Evolutionary conservation across 2,797 vertebrate species (phyloP), one percentile per base, ranked within the genome.

Genomic region (Dallia pectoralis): DNA sequence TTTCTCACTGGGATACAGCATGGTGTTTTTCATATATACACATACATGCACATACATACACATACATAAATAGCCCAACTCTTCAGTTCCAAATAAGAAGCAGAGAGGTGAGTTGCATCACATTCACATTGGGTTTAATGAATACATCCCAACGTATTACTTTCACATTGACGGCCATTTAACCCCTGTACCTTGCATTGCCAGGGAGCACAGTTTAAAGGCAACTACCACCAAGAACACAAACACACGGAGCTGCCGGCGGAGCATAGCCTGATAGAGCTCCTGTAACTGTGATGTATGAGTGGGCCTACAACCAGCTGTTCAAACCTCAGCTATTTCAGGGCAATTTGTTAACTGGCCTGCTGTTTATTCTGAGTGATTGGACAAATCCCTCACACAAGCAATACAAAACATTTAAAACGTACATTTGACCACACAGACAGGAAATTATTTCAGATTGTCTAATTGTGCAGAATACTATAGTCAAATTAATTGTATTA

Each of bases 291-390:
- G 80, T 44, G 69, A 59, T 87, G 86, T 80, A 90, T 87, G 88
- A 87, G 85, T 82, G 14, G 40, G 40, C 40, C 40, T 44, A 85
- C 74, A 86, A 85, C 74, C 93, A 94, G 91, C 93, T 93, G 93
- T 93, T 93, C 90, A 94, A 93, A 93, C 92, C 87, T 82, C 25
- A 36, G 78, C 72, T 93, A 79, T 92, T 93, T 92, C 88, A 86
- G 80, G 82, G 85, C 89, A 87, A 91, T 91, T 88, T 92, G 91
- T 91, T 88, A 88, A 89, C 77, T 86, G 89, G 88, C 84, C 88
- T 87, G 85, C 83, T 93, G 89, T 94, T 93, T 92, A 91, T 93
- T 90, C 87, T 77, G 79, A 89, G 86, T 82, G 82, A 75, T 79
- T 82, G 78, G 80, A 81, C 80, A 82, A 87, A 80, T 87, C 71